phyloP scores from a whole-genome alignment of 2,797 vertebrate genomes.

The Parambassis ranga region DNA sequence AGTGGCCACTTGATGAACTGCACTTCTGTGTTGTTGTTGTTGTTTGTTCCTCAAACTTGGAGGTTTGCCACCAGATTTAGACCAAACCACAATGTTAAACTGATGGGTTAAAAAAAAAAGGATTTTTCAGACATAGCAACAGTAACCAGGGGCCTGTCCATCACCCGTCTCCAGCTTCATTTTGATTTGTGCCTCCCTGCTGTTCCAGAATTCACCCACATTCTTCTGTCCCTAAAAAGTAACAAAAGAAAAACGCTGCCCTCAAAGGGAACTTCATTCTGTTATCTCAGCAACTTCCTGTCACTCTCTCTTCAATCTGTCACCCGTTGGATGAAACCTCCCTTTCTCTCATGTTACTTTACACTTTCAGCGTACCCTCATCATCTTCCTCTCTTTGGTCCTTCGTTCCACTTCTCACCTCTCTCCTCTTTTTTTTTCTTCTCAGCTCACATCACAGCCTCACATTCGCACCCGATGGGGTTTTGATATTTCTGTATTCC shows the following conservation, averaged over 20 bases:
- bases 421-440: slow-evolving; percentile 21
- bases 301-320: slow-evolving; percentile 26
- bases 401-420: slow-evolving; percentile 50
- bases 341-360: slow-evolving; percentile 24
- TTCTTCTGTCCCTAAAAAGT: background rate
- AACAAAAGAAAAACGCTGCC: background rate
- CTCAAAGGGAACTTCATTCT: slow-evolving; percentile 3
- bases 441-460: slow-evolving; percentile 20
- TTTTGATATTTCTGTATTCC: slow-evolving; percentile 38
- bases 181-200: background rate
- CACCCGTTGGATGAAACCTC: slow-evolving; percentile 36
- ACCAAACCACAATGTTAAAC: too few species aligned
- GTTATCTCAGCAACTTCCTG: slow-evolving; percentile 13
- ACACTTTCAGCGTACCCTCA: slow-evolving; percentile 25
- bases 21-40: too few species aligned
- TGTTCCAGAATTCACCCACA: slow-evolving; percentile 4
- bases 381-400: slow-evolving; percentile 6
- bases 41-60: too few species aligned
- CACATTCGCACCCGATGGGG: slow-evolving; percentile 42
- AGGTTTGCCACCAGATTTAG: too few species aligned
- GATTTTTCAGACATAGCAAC: background rate
- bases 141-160: background rate
- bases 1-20: too few species aligned
- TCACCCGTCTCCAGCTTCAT: background rate
- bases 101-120: too few species aligned